Percentiles rank a stretch among this genome's conserved stretches.
Evolutionary conservation across 2,113 vertebrate species (phyloP).

Genomic region (Barnardius zonarius): DNA sequence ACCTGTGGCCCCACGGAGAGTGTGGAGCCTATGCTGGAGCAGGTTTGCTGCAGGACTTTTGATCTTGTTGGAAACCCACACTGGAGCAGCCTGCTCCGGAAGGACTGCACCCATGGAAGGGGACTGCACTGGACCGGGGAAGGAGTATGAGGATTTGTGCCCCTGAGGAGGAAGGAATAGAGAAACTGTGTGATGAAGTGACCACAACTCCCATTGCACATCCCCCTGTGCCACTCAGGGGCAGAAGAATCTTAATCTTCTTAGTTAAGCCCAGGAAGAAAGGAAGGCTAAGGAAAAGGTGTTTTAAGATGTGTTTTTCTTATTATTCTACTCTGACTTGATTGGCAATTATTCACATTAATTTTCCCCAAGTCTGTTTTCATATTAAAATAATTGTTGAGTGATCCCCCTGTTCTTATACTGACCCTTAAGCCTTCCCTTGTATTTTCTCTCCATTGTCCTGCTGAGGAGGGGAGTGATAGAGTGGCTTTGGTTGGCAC

Average conservation of each 20-base stretch:
- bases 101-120: too few relatives aligned
- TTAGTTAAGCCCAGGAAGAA: accelerated
- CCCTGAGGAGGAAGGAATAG: not conserved
- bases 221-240: accelerated
- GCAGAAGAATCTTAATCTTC: not conserved
- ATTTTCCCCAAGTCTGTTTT: not conserved
- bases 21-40: not conserved
- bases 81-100: too few relatives aligned
- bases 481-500: not conserved
- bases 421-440: accelerated
- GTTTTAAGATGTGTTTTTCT: not conserved
- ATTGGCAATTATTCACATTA: not conserved
- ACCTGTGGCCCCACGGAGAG: not conserved
- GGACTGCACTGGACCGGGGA: not conserved
- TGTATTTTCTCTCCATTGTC: not conserved
- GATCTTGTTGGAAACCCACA: too few relatives aligned
- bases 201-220: accelerated
- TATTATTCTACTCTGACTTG: not conserved
- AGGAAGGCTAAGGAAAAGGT: not conserved
- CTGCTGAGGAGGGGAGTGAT: not conserved
- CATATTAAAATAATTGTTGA: accelerated
- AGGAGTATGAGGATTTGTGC: not conserved
- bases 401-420: not conserved
- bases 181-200: not conserved
- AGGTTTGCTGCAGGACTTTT: too few relatives aligned